Evolutionary conservation across 2,797 vertebrate genomes (phyloP).

Genomic region (Zenarchopterus dispar): DNA sequence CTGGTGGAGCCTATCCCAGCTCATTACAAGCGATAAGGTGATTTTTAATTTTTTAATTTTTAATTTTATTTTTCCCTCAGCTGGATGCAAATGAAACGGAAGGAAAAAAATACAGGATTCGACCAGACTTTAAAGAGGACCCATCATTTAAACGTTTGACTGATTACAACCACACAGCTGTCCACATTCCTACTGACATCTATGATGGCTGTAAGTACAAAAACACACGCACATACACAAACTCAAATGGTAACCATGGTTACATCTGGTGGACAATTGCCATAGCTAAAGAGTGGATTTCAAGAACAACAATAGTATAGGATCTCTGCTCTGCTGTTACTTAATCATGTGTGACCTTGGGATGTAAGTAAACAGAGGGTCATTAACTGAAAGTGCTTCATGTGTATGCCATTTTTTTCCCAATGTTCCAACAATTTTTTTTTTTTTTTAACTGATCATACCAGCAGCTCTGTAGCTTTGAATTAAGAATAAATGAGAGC

Average conservation of each 20-base stretch:
- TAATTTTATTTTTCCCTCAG: conserved; percentile 66
- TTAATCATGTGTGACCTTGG: neutral
- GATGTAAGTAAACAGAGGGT: too few species aligned
- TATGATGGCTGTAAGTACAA: conserved; percentile 96
- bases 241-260: conserved; percentile 55
- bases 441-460: too few species aligned
- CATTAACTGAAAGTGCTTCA: too few species aligned
- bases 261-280: conserved; percentile 47
- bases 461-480: too few species aligned
- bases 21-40: too few species aligned
- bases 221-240: conserved; percentile 15
- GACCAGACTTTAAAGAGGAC: conserved; percentile 92
- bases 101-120: conserved; percentile 88
- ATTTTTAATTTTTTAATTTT: too few species aligned
- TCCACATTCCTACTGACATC: conserved; percentile 98
- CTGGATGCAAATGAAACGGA: conserved; percentile 92
- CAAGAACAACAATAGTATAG: conserved; percentile 24
- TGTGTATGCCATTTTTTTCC: too few species aligned
- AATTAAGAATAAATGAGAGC: too few species aligned
- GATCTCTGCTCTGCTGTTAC: conserved; percentile 6
- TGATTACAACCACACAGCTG: conserved; percentile 93
- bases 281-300: conserved; percentile 37
- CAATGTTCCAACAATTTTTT: too few species aligned
- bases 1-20: too few species aligned
- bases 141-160: conserved; percentile 89